Base-by-base conservation (phyloP, 2,888 invertebrate genomes). In the Euzetes globulus region DNA sequence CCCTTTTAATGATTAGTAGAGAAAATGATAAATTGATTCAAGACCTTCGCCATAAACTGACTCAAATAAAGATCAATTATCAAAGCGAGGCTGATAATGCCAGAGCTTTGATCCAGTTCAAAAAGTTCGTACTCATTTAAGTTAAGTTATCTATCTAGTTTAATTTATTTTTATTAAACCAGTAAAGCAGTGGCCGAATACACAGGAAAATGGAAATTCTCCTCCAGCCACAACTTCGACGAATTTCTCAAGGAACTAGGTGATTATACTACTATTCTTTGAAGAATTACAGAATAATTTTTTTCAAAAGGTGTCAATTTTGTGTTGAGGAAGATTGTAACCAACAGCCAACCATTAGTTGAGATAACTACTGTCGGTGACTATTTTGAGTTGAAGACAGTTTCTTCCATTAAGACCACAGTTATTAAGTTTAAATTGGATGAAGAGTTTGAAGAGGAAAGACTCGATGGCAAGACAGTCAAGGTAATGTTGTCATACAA, bases 401-500 rank as follows among this genome's bases (percentile, higher is more conserved):
- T 87, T 11, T 94, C 94, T 79, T 91, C 94, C 77, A 93, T 96
- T 86, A 95, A 94, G 85, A 92, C 88, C 81, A 88, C 90, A 1
- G 87, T 88, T 80, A 87, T 91, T 80, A 89, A 88, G 82, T 95
- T 95, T 86, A 82, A 89, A 76, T 87, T 91, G 33, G 91, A 90
- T 3, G 89, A 90, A 79, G 92, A 94, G 83, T 92, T 94, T 83
- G 91, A 92, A 41, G 92, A 94, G 83, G 91, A 91, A 79, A 92
- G 94, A 22, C 88, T 91, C 77, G 94, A 95, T 82, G 94, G 95
- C 33, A 88, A 92, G 77, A 91, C 90, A 84, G 92, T 93, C 75
- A 87, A 84, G 81, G 84, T 77, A 71, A 33, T 33, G n/a, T n/a
- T n/a, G n/a, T n/a, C n/a, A n/a, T n/a, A n/a, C n/a, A n/a, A n/a